phyloP scores from a whole-genome alignment of 2,888 invertebrate genomes.

The Polydrusus cervinus region DNA sequence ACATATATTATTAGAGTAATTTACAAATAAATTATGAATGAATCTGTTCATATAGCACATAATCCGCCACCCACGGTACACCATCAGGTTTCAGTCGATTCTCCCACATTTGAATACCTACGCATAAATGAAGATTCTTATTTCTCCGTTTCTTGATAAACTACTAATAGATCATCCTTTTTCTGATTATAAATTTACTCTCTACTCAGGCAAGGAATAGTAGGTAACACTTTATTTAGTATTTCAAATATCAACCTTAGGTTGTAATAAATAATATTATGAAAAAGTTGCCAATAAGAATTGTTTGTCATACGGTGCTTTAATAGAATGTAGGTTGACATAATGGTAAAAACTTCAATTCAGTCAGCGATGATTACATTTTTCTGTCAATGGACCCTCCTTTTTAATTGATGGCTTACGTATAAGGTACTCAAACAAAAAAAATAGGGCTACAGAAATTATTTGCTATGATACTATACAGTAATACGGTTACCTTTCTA shows the following conservation, averaged over 20 bases:
- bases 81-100: conserved; percentile 19
- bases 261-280: not conserved
- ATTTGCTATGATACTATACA: too few species aligned
- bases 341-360: too few species aligned
- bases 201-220: conserved; percentile 1
- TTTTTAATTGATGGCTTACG: too few species aligned
- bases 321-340: too few species aligned
- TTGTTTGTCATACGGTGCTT: too few species aligned
- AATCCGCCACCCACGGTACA: conserved; percentile 29
- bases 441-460: too few species aligned
- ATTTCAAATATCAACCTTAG: not conserved
- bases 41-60: conserved; percentile 35
- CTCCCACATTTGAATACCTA: conserved; percentile 40
- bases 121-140: conserved; percentile 15
- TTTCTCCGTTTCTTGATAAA: conserved; percentile 32
- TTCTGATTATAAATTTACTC: conserved; percentile 22
- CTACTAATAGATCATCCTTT: conserved; percentile 20
- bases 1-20: not conserved
- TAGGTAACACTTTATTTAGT: not conserved
- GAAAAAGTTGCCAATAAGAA: too few species aligned
- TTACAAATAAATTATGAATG: conserved; percentile 32
- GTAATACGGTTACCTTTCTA: too few species aligned
- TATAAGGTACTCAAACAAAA: too few species aligned
- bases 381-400: too few species aligned
- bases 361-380: too few species aligned